Conservation (phyloP, 2,113 vertebrate genomes). For the Camelus dromedarius region DNA sequence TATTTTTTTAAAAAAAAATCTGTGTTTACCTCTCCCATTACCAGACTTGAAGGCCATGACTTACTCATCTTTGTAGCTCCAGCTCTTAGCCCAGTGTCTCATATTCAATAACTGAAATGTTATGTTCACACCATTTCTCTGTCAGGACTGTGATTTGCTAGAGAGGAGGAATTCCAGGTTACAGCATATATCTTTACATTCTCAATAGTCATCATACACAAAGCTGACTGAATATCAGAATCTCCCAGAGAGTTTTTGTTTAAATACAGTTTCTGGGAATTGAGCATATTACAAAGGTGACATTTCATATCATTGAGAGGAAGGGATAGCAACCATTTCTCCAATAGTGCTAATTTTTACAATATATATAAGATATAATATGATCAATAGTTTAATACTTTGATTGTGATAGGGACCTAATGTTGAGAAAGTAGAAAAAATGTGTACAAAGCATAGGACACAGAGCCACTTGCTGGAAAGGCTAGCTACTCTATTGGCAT, state of each 20-base stretch:
- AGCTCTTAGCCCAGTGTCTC: background rate
- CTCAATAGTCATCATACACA: background rate
- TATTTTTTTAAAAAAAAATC: background rate
- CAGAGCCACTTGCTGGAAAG: background rate
- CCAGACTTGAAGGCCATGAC: background rate
- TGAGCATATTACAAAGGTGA: background rate
- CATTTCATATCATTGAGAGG: background rate
- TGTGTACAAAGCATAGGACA: background rate
- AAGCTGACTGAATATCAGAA: background rate
- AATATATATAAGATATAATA: background rate
- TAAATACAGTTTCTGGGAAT: background rate
- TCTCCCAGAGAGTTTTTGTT: background rate
- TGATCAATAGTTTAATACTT: background rate
- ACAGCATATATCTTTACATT: background rate
- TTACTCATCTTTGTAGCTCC: background rate
- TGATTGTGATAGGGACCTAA: constrained; percentile 16
- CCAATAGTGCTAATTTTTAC: constrained; percentile 1
- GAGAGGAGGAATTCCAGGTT: background rate
- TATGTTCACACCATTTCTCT: constrained; percentile 7
- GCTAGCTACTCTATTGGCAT: background rate
- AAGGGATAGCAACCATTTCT: background rate
- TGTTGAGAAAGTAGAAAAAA: background rate
- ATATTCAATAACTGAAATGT: background rate
- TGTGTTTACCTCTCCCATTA: background rate
- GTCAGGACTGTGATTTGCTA: background rate